Percentiles rank a stretch among this genome's conserved stretches.
phyloP scores from a whole-genome alignment of 2,888 invertebrate genomes.

The Eueremaeus valkanovi region DNA sequence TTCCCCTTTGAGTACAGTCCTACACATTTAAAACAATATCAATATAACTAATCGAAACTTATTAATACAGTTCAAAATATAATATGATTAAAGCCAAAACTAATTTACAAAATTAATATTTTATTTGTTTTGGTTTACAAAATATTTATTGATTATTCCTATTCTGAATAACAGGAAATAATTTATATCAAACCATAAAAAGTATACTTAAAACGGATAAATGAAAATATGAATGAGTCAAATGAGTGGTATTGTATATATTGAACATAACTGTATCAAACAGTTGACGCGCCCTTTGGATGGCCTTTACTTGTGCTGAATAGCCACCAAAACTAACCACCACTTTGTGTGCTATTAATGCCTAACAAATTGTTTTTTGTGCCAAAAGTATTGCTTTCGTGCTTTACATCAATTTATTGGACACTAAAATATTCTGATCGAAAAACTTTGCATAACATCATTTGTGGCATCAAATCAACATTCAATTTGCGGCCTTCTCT shows the following conservation, averaged over 20 bases:
- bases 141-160: no score
- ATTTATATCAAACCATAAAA: no score
- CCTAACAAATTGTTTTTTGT: not conserved
- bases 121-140: no score
- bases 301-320: not conserved
- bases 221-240: no score
- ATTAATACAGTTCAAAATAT: no score
- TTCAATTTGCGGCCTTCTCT: not conserved
- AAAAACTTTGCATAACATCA: not conserved
- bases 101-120: no score
- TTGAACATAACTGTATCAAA: not conserved
- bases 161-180: no score
- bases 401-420: slow-evolving; percentile 26
- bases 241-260: slow-evolving; percentile 5
- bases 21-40: no score
- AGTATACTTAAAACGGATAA: no score
- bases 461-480: slow-evolving; percentile 7
- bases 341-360: slow-evolving; percentile 19
- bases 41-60: no score
- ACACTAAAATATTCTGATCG: not conserved
- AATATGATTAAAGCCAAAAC: no score
- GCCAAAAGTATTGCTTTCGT: not conserved
- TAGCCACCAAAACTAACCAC: not conserved
- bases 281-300: slow-evolving; percentile 10
- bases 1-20: no score